Conservation (phyloP, 2,113 vertebrate species). For the Solenodon paradoxus region DNA sequence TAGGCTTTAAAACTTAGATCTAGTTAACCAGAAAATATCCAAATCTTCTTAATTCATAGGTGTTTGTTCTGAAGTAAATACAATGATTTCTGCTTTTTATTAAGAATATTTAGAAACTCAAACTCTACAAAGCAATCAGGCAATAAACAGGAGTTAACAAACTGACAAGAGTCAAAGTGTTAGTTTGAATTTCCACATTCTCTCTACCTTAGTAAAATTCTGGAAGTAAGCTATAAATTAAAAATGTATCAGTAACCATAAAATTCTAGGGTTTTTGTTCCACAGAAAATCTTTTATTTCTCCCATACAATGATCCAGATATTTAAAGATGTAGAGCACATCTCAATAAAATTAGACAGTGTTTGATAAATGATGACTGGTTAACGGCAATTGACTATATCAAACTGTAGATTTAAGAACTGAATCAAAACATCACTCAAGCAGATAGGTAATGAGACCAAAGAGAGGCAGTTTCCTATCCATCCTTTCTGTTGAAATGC, state of each 20-base stretch:
- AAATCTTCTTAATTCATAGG: not conserved
- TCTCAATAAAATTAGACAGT: not conserved
- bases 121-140: not conserved
- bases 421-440: conserved; percentile 28
- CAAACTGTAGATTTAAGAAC: not conserved
- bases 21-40: not conserved
- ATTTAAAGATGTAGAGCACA: not conserved
- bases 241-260: not conserved
- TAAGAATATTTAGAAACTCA: not conserved
- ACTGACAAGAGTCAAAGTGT: not conserved
- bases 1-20: not conserved
- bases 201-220: not conserved
- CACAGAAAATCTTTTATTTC: not conserved
- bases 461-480: not conserved
- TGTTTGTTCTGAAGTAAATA: not conserved
- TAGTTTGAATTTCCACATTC: not conserved
- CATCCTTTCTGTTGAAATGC: not conserved
- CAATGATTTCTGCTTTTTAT: not conserved
- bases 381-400: not conserved
- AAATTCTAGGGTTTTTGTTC: not conserved
- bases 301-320: not conserved
- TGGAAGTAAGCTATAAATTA: not conserved
- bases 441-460: not conserved
- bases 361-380: not conserved
- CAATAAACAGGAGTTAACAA: not conserved